Conservation (phyloP, 2,888 invertebrate genomes). For the Sussaba pulchella region DNA sequence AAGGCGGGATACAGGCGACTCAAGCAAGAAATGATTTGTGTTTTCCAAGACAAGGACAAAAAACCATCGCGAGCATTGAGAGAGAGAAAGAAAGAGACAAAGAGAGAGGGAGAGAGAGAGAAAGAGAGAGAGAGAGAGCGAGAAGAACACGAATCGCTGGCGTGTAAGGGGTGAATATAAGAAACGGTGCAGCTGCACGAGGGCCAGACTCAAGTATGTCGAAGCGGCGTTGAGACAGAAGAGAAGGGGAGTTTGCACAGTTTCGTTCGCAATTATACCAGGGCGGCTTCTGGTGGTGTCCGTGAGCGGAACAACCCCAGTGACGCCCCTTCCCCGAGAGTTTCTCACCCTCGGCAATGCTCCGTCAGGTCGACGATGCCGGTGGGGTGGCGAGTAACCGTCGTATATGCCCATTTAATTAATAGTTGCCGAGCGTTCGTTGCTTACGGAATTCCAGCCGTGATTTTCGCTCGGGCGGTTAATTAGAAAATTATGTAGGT, state of each 20-base stretch:
- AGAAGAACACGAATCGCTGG: no score
- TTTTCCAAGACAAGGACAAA: slow-evolving; percentile 42
- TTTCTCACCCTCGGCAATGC: slow-evolving; percentile 55
- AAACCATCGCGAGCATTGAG: slow-evolving; percentile 16
- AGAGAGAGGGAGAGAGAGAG: no score
- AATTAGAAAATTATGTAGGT: slow-evolving; percentile 73
- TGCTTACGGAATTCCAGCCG: slow-evolving; percentile 75
- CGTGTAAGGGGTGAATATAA: slow-evolving; percentile 15
- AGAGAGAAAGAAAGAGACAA: slow-evolving; percentile 25
- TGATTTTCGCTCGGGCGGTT: slow-evolving; percentile 73
- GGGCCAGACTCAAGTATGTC: slow-evolving; percentile 12
- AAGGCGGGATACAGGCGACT: slow-evolving; percentile 25
- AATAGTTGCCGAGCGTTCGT: slow-evolving; percentile 76
- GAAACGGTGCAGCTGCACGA: slow-evolving; percentile 24
- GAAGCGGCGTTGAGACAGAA: slow-evolving; percentile 22
- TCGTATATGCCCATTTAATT: slow-evolving; percentile 77
- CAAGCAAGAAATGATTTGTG: slow-evolving; percentile 53
- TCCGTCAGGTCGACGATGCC: slow-evolving; percentile 61
- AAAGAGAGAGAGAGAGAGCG: no score
- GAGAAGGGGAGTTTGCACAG: slow-evolving; percentile 59
- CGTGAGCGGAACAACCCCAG: slow-evolving; percentile 56
- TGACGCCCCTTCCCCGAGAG: slow-evolving; percentile 13
- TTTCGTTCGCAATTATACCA: slow-evolving; percentile 75
- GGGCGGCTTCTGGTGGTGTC: slow-evolving; percentile 55
- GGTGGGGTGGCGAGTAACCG: slow-evolving; percentile 67